phyloP scores from a whole-genome alignment of 2,888 invertebrate species.

The Busseola fusca region DNA sequence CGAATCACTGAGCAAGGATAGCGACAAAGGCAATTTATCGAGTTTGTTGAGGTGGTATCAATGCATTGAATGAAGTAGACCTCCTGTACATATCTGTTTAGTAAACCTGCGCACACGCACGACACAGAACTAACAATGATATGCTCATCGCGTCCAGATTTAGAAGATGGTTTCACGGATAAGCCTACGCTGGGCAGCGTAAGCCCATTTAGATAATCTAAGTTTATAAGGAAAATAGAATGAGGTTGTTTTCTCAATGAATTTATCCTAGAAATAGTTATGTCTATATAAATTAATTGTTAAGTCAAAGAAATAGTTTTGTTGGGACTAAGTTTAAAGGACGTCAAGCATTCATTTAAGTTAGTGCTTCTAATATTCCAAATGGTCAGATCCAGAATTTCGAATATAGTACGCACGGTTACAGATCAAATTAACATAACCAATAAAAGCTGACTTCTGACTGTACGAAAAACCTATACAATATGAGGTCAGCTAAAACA shows the following conservation, averaged over 20 bases:
- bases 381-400: neutral
- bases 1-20: neutral
- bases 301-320: neutral
- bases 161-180: constrained; percentile 58
- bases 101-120: constrained; percentile 59
- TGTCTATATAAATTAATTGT: constrained; percentile 5
- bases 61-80: constrained; percentile 27
- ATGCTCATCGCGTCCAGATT: constrained; percentile 56
- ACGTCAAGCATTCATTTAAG: neutral
- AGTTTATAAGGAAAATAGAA: constrained; percentile 45
- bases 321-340: neutral
- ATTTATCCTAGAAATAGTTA: constrained; percentile 34
- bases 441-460: no score
- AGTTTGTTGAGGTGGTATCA: neutral
- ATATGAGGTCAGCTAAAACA: no score
- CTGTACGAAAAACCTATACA: no score
- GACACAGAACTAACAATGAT: constrained; percentile 58
- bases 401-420: neutral
- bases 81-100: constrained; percentile 27
- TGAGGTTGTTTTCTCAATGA: constrained; percentile 36
- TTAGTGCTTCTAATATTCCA: neutral
- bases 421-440: no score
- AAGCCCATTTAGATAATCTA: constrained; percentile 46
- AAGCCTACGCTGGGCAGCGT: constrained; percentile 45
- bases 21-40: neutral